These are phyloP conservation scores for Brienomyrus brachyistius DNA, from an alignment of 2,113 vertebrate genomes.

Conservation along the genomic window DNA sequence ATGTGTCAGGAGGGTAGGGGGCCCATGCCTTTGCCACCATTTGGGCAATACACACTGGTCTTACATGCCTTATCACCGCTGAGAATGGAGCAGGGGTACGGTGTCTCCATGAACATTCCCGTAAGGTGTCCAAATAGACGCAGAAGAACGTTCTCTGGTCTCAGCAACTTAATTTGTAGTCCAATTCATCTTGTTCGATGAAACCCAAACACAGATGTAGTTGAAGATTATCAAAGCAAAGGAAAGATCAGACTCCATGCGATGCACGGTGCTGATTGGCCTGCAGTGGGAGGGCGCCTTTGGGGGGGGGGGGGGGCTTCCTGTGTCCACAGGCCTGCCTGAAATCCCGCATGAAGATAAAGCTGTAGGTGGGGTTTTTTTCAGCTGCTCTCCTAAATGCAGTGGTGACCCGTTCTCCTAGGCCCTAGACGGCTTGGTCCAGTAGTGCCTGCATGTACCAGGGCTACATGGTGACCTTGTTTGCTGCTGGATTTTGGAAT, in stretches of 20 bases:
- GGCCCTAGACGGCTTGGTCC: neutral
- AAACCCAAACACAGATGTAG: neutral
- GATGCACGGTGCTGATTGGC: neutral
- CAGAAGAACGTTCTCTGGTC: neutral
- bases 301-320: neutral
- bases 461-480: neutral
- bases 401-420: neutral
- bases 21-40: neutral
- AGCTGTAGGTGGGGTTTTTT: neutral
- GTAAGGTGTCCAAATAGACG: neutral
- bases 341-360: neutral
- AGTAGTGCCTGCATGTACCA: neutral
- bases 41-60: neutral
- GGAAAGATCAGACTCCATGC: neutral
- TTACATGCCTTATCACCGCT: neutral
- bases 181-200: neutral
- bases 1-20: neutral
- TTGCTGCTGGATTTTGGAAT: neutral
- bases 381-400: neutral
- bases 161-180: neutral
- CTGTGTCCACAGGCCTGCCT: neutral
- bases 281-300: neutral
- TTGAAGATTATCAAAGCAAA: neutral
- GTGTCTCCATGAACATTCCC: neutral
- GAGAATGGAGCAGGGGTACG: neutral